Conservation (phyloP, 2,888 invertebrate genomes). For the Scaptomyza tumidula region DNA sequence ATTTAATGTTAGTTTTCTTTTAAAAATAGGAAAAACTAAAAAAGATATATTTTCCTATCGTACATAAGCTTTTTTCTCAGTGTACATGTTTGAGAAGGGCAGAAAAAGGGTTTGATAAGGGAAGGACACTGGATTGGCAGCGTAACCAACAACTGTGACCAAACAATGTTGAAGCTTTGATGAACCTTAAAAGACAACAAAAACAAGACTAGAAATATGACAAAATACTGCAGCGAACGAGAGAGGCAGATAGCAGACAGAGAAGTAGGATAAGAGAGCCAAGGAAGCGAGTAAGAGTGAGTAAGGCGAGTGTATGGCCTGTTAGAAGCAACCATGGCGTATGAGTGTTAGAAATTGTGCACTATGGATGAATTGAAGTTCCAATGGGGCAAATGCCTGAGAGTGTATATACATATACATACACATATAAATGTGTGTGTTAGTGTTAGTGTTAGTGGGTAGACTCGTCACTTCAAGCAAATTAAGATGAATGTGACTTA, state of each 20-base stretch:
- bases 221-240: conserved; percentile 54
- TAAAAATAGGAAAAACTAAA: too few relatives aligned
- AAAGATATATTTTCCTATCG: too few relatives aligned
- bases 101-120: neutral
- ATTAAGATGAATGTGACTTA: conserved; percentile 75
- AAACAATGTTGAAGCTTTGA: conserved; percentile 79
- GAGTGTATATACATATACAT: conserved; percentile 20
- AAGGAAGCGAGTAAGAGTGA: conserved; percentile 6
- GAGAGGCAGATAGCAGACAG: neutral
- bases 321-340: conserved; percentile 57
- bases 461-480: conserved; percentile 72
- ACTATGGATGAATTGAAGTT: conserved; percentile 73
- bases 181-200: conserved; percentile 71
- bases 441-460: conserved; percentile 11
- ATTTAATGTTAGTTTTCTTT: too few relatives aligned
- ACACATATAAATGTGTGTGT: conserved; percentile 12
- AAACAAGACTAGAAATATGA: conserved; percentile 64
- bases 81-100: too few relatives aligned
- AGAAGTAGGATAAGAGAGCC: neutral
- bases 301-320: conserved; percentile 34
- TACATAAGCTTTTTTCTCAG: too few relatives aligned
- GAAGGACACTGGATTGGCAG: conserved; percentile 39
- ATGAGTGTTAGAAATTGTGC: conserved; percentile 77
- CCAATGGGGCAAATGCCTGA: conserved; percentile 44
- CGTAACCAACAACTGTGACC: conserved; percentile 71